phyloP scores from a whole-genome alignment of 1,140 invertebrate species.

The Sesamia nonagrioides region DNA sequence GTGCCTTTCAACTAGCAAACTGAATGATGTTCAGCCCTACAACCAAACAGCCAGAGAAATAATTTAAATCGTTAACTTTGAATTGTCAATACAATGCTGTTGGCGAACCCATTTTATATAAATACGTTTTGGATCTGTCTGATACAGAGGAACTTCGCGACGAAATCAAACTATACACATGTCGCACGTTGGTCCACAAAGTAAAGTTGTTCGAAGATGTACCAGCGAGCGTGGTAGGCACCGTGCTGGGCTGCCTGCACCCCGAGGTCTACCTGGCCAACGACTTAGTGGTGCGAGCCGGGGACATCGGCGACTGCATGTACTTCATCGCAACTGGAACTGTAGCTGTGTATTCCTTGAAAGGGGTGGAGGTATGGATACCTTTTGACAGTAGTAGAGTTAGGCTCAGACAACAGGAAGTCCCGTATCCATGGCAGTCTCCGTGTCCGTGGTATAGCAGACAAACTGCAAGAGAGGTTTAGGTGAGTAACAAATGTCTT shows the following conservation, averaged over 20 bases:
- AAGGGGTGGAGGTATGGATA: constrained; percentile 85
- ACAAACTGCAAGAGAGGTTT: too few relatives aligned
- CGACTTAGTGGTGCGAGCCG: constrained; percentile 86
- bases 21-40: too few relatives aligned
- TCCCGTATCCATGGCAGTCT: too few relatives aligned
- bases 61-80: too few relatives aligned
- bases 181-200: constrained; percentile 64
- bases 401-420: too few relatives aligned
- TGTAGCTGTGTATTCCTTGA: constrained; percentile 88
- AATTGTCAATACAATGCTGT: too few relatives aligned
- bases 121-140: too few relatives aligned
- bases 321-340: constrained; percentile 88
- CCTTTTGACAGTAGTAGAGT: background rate
- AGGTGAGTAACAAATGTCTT: too few relatives aligned
- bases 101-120: too few relatives aligned
- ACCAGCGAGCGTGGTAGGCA: constrained; percentile 61
- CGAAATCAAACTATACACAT: constrained; percentile 68
- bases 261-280: constrained; percentile 72
- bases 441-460: too few relatives aligned
- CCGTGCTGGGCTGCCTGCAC: constrained; percentile 64
- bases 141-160: constrained; percentile 68
- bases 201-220: constrained; percentile 63
- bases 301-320: constrained; percentile 88
- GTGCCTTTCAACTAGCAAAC: too few relatives aligned
- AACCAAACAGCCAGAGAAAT: too few relatives aligned